Evolutionary conservation across 35 echinoderm and acorn worm genomes (phyloP).

Genomic region (Lytechinus pictus): DNA sequence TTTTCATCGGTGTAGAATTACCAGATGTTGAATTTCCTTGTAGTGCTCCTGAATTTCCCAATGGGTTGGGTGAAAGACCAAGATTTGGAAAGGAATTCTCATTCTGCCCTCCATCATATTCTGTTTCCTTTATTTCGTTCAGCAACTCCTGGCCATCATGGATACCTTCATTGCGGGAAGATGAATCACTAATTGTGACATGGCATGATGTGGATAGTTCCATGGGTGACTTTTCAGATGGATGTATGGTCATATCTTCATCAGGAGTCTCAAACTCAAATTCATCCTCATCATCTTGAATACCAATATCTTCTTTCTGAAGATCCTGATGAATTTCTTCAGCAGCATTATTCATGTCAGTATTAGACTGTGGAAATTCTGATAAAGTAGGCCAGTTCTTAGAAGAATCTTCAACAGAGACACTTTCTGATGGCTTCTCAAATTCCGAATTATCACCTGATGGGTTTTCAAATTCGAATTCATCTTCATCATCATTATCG

Average conservation of each 20-base stretch:
- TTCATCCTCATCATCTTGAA: slow-evolving; percentile 29
- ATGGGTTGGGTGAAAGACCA: not conserved
- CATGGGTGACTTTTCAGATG: not conserved
- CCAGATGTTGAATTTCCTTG: not conserved
- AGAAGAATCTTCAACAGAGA: not conserved
- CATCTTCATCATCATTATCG: not conserved
- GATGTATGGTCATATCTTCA: not conserved
- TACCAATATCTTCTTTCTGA: not conserved
- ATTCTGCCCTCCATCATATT: not conserved
- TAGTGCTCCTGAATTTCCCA: not conserved
- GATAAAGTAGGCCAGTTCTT: not conserved
- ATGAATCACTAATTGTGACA: not conserved
- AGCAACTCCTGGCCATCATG: not conserved
- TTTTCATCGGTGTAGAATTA: not conserved
- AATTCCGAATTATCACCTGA: not conserved
- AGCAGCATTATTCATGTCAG: not conserved
- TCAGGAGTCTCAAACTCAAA: slow-evolving; percentile 30
- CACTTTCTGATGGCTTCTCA: not conserved
- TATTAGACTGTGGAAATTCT: not conserved
- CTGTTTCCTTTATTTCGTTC: not conserved
- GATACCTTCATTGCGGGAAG: not conserved
- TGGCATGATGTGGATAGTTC: not conserved
- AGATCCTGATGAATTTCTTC: not conserved
- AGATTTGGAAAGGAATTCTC: not conserved
- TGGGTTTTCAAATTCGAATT: slow-evolving; percentile 4